Base-by-base conservation (phyloP, 2,797 vertebrate species). In the Trachurus trachurus region DNA sequence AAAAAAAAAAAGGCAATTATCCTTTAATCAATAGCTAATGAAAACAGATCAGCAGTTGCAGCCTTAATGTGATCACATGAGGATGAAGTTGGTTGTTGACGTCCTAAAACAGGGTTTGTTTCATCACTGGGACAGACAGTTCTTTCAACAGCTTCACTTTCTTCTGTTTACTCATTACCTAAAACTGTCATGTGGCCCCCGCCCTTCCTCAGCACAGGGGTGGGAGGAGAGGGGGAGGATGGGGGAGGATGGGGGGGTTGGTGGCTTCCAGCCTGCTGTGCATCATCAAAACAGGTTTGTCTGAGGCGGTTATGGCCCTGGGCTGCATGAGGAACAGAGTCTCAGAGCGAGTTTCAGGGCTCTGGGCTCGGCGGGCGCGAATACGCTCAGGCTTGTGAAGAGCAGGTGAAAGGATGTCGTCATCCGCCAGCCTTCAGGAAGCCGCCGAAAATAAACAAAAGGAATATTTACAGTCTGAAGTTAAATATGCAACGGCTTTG, bases 281-380 rank as follows among this genome's bases (percentile, higher is more conserved):
- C 68, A 74, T 88, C 81, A 86, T 89, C 83, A 77, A 88, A 92
- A 92, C 87, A 59, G 81, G 86, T 85, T 86, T 84, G 1, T 15
- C 83, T 87, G 29, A 74, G 74, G 78, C 85, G 58, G 82, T 84
- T 89, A 59, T 76, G n/a, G 87, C 91, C 89, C 78, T 45, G 63
- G 84, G 92, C 81, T 34, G 85, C 26, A 68, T 79, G 61, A 54
- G 21, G 66, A n/a, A 71, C 80, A 74, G 42, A 73, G 42, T 15
- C 21, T 71, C 80, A 75, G 42, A 73, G 42, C 13, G 42, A 57
- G 17, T 66, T 67, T 76, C 39, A 56, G 74, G 19, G 54, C 62
- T 67, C 29, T 34, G 10, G 64, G 76, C 57, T 78, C 2, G 0
- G 29, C 3, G 76, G n/a, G 3, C 26, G 26, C 75, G 31, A 5